A percentile compares a stretch with the other conserved stretches of the same genome.
Evolutionary conservation across 2,113 vertebrate genomes (phyloP).

Genomic region (Myrmophylax atrothorax): DNA sequence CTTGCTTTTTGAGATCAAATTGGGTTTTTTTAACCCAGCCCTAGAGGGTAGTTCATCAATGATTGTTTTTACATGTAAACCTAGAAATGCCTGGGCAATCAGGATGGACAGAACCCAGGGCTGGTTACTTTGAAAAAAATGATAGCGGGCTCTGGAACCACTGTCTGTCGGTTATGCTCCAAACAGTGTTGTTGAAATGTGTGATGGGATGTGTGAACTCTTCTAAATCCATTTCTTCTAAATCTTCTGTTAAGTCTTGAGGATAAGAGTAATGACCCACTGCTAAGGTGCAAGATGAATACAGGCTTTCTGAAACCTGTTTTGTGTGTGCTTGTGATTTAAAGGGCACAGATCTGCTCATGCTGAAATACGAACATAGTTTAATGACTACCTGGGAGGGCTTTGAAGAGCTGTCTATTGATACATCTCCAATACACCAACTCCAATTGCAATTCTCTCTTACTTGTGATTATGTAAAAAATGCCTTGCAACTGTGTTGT

Average conservation of each 20-base stretch:
- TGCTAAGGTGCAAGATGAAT: neutral
- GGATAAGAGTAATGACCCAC: neutral
- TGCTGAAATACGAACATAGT: accelerated
- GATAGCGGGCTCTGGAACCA: neutral
- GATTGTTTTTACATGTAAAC: neutral
- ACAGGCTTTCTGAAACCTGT: neutral
- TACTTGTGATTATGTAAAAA: slow-evolving; percentile 20
- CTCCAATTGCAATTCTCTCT: neutral
- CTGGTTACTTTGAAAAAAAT: neutral
- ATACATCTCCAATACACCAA: neutral
- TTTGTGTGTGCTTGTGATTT: neutral
- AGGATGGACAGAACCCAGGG: neutral
- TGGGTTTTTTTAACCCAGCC: neutral
- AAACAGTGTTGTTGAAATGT: neutral
- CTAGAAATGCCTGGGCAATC: neutral
- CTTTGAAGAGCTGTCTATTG: neutral
- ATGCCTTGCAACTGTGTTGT: slow-evolving; percentile 2
- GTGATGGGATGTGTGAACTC: neutral
- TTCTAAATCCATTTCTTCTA: neutral
- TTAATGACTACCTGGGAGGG: neutral
- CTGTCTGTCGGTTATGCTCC: neutral
- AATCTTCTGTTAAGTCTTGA: neutral
- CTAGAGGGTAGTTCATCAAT: neutral
- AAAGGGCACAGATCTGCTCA: neutral
- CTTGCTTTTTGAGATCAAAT: neutral